Evolutionary conservation across 2,113 vertebrate genomes (phyloP).

Genomic region (Myotis yumanensis): DNA sequence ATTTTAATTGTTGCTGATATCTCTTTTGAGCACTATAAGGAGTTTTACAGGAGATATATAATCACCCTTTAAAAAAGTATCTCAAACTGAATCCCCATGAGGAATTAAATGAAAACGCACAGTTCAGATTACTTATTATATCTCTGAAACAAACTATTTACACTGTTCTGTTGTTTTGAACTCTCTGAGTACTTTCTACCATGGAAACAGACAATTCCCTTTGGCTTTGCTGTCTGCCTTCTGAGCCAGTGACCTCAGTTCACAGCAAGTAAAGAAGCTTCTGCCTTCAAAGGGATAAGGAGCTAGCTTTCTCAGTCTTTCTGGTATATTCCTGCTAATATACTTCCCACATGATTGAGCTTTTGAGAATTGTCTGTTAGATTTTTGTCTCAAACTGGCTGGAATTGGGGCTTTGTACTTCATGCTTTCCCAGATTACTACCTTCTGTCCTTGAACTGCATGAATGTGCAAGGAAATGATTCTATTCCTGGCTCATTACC

Average conservation of each 20-base stretch:
- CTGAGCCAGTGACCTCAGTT: conserved; percentile 8
- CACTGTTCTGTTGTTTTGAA: neutral
- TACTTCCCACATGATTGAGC: neutral
- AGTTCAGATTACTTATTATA: neutral
- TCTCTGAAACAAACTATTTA: neutral
- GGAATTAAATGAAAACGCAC: conserved; percentile 38
- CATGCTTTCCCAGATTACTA: neutral
- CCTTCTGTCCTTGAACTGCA: neutral
- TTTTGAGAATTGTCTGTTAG: conserved; percentile 30
- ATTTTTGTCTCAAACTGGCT: conserved; percentile 30
- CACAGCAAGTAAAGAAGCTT: conserved; percentile 22
- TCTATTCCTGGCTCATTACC: conserved; percentile 40
- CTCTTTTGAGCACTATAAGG: neutral
- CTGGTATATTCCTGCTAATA: neutral
- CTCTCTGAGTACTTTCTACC: neutral
- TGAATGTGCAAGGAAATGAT: conserved; percentile 8
- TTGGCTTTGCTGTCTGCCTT: conserved; percentile 51
- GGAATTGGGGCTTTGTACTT: conserved; percentile 15
- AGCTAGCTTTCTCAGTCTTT: neutral
- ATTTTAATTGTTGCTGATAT: conserved; percentile 17
- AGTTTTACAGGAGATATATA: neutral
- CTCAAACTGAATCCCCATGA: neutral
- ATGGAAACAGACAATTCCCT: conserved; percentile 23
- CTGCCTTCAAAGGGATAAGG: neutral
- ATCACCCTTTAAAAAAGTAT: neutral